Percentiles rank a stretch among this genome's conserved stretches.
Evolutionary conservation across 2,888 invertebrate genomes (phyloP).

Genomic region (Hylaea fasciaria): DNA sequence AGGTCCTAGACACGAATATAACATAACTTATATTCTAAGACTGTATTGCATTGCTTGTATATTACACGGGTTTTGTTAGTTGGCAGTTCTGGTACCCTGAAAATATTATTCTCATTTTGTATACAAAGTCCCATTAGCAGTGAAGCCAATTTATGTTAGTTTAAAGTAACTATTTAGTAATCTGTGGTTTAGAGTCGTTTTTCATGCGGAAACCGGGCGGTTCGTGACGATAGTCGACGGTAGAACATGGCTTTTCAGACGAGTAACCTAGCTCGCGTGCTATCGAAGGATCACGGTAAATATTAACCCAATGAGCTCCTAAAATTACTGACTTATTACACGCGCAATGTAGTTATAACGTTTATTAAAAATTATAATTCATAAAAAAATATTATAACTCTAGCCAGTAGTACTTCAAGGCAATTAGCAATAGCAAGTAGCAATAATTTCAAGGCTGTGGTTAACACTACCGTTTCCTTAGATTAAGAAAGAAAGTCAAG

Average conservation of each 20-base stretch:
- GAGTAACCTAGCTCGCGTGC: conserved; percentile 43
- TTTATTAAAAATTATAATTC: neutral
- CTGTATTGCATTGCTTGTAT: too few relatives aligned
- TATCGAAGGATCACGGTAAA: conserved; percentile 23
- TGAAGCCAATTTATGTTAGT: conserved; percentile 25
- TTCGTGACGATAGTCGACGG: conserved; percentile 54
- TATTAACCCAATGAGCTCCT: conserved; percentile 25
- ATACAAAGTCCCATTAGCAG: conserved; percentile 24
- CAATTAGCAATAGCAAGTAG: too few relatives aligned
- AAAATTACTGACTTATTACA: conserved; percentile 14
- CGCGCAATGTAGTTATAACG: conserved; percentile 15
- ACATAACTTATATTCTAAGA: too few relatives aligned
- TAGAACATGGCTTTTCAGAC: conserved; percentile 33
- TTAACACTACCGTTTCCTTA: too few relatives aligned
- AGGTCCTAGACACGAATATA: too few relatives aligned
- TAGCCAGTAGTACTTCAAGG: conserved; percentile 6
- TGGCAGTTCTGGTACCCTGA: neutral
- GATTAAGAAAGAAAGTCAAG: too few relatives aligned
- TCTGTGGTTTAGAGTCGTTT: conserved; percentile 23
- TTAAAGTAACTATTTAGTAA: too few relatives aligned
- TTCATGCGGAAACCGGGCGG: conserved; percentile 49
- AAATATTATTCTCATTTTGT: conserved; percentile 8
- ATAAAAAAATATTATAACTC: neutral
- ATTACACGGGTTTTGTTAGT: neutral
- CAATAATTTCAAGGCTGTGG: too few relatives aligned